phyloP scores from a whole-genome alignment of 2,888 invertebrate genomes.

The Ornithoptera priamus region DNA sequence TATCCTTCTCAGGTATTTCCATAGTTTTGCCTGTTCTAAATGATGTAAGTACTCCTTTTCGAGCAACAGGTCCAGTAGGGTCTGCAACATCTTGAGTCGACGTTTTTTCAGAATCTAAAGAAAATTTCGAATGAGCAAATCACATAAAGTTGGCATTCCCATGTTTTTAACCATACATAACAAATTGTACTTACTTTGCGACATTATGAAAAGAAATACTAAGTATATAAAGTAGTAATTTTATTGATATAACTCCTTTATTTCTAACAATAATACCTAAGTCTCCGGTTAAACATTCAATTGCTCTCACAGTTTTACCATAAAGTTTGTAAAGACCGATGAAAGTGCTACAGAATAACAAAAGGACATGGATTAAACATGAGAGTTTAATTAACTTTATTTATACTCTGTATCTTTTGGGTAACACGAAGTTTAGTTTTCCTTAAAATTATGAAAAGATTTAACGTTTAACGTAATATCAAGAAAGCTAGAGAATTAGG shows the following conservation, averaged over 20 bases:
- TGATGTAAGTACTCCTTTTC: slow-evolving; percentile 90
- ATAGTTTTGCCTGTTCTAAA: slow-evolving; percentile 90
- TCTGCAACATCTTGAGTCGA: slow-evolving; percentile 78
- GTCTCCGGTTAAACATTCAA: neutral
- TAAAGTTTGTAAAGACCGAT: neutral
- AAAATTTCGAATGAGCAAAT: slow-evolving; percentile 13
- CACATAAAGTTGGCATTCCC: neutral
- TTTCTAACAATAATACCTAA: neutral
- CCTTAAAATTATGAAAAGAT: neutral
- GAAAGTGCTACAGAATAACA: neutral
- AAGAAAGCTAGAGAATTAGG: no score
- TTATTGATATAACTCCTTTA: neutral
- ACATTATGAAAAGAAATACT: slow-evolving; percentile 42
- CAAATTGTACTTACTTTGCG: slow-evolving; percentile 56
- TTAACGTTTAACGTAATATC: no score
- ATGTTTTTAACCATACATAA: neutral
- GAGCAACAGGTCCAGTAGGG: slow-evolving; percentile 88
- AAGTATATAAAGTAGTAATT: neutral
- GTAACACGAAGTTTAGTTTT: neutral
- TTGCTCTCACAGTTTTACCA: neutral
- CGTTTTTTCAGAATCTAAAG: slow-evolving; percentile 71
- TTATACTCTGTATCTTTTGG: neutral
- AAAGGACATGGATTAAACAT: neutral
- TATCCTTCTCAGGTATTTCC: slow-evolving; percentile 92
- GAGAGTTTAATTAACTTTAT: neutral